Conservation (phyloP, 2,888 invertebrate species). For the Drosophila paucipuncta region DNA sequence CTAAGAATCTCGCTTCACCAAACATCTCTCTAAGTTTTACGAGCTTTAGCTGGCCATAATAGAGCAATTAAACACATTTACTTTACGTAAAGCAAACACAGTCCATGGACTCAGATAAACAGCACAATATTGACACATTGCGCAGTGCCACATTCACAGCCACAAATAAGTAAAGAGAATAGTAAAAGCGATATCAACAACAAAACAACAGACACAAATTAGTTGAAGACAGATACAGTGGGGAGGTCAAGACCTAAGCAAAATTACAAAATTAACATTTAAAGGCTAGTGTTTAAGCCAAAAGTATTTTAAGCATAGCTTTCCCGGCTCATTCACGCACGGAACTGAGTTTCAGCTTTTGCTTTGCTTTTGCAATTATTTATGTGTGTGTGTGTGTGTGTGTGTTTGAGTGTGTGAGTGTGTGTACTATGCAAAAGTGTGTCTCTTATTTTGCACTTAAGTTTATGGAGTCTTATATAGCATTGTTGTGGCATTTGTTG, state of each 20-base stretch:
- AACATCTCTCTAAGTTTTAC: neutral
- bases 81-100: neutral
- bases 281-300: constrained; percentile 23
- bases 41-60: neutral
- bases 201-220: neutral
- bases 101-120: constrained; percentile 5
- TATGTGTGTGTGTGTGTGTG: neutral
- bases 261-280: constrained; percentile 30
- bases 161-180: constrained; percentile 19
- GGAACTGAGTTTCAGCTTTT: constrained; percentile 7
- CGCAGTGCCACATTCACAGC: constrained; percentile 2
- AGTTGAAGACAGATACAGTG: neutral
- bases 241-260: constrained; percentile 20
- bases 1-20: neutral
- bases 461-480: constrained; percentile 27
- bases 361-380: constrained; percentile 17
- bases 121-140: constrained; percentile 25
- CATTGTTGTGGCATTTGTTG: neutral
- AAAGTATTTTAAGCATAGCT: constrained; percentile 3
- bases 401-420: neutral
- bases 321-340: constrained; percentile 3
- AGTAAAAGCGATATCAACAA: constrained; percentile 21
- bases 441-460: constrained; percentile 25
- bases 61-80: constrained; percentile 3
- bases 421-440: neutral